Conservation (phyloP, 1,140 invertebrate genomes). For the Megalopta genalis region DNA sequence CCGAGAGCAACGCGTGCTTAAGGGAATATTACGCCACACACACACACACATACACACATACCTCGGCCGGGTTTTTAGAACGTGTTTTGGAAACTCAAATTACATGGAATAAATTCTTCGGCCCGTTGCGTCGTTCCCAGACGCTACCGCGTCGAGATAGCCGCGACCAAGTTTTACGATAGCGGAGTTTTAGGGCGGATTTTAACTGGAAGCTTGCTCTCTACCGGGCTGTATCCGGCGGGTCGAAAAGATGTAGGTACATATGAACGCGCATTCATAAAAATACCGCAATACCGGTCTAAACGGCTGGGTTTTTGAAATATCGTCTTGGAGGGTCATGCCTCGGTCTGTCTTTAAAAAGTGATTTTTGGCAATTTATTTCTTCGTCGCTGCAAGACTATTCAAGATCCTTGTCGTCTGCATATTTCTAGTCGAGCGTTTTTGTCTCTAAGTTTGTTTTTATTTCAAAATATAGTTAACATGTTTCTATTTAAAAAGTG, state of each 20-base stretch:
- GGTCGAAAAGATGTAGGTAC: slow-evolving; percentile 5
- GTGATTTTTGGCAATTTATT: too few relatives aligned
- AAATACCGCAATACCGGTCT: not conserved
- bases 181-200: slow-evolving; percentile 8
- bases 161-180: slow-evolving; percentile 18
- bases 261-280: slow-evolving; percentile 16
- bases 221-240: not conserved
- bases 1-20: not conserved
- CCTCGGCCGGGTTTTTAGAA: not conserved
- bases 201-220: slow-evolving; percentile 16
- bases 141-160: slow-evolving; percentile 16
- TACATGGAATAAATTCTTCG: slow-evolving; percentile 37
- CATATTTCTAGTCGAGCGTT: too few relatives aligned
- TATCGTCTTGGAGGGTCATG: too few relatives aligned
- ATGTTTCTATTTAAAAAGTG: too few relatives aligned
- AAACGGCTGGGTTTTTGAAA: not conserved
- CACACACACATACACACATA: too few relatives aligned
- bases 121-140: slow-evolving; percentile 4
- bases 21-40: not conserved
- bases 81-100: slow-evolving; percentile 23
- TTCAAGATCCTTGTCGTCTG: too few relatives aligned
- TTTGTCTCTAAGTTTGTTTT: too few relatives aligned
- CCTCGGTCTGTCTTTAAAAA: too few relatives aligned
- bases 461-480: too few relatives aligned
- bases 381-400: too few relatives aligned